A percentile compares a stretch with the other conserved stretches of the same genome.
These are phyloP conservation scores for Petaurus breviceps DNA, from an alignment of 2,113 vertebrate species.

Conservation along the genomic window DNA sequence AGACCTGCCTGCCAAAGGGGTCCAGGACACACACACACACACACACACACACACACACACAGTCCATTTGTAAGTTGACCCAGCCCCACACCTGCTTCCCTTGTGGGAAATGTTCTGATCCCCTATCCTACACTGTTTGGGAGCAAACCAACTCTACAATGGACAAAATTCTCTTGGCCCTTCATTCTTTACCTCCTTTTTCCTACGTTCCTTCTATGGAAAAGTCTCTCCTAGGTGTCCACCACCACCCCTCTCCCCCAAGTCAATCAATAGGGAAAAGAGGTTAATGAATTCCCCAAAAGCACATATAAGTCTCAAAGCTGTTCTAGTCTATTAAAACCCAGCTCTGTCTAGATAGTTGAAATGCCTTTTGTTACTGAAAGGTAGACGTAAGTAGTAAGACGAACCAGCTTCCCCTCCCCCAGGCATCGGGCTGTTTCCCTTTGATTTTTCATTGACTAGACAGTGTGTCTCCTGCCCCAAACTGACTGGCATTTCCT, in stretches of 20 bases:
- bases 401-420: constrained; percentile 1
- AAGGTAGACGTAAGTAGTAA: background rate
- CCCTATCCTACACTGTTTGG: background rate
- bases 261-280: background rate
- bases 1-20: background rate
- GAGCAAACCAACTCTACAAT: background rate
- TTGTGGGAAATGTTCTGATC: background rate
- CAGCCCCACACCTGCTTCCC: background rate
- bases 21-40: background rate
- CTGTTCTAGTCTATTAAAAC: background rate
- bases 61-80: too few species aligned
- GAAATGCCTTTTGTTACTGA: constrained; percentile 9
- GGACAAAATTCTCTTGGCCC: background rate
- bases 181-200: background rate
- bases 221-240: background rate
- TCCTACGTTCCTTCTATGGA: background rate
- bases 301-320: background rate
- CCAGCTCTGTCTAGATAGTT: background rate
- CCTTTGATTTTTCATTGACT: constrained; percentile 30
- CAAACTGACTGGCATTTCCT: constrained; percentile 31
- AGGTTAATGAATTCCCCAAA: background rate
- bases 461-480: constrained; percentile 36
- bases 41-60: background rate
- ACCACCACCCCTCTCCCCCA: background rate
- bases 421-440: constrained; percentile 4